Evolutionary conservation across 2,797 vertebrate species (phyloP).

Genomic region (Micrastur ruficollis): DNA sequence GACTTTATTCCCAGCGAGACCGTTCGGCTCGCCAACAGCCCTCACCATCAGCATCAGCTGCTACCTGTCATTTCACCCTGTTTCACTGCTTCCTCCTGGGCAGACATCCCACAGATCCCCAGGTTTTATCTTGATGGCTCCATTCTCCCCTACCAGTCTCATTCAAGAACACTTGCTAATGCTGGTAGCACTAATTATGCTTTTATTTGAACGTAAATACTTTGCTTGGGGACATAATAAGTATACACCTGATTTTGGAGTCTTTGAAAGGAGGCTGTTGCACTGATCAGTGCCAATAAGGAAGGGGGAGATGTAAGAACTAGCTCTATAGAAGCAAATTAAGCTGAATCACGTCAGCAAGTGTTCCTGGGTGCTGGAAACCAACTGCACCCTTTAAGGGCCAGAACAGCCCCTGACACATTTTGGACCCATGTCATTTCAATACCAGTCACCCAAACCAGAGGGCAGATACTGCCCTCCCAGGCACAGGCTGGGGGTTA

Average conservation of each 20-base stretch:
- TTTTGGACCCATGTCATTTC: not conserved
- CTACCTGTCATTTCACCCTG: not conserved
- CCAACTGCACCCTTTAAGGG: not conserved
- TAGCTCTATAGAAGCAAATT: not conserved
- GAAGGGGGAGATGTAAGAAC: not conserved
- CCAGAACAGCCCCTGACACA: not conserved
- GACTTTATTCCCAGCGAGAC: not conserved
- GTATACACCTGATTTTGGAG: not conserved
- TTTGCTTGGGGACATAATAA: slow-evolving; percentile 17
- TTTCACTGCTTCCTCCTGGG: not conserved
- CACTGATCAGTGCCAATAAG: not conserved
- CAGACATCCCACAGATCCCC: not conserved
- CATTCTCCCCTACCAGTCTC: not conserved
- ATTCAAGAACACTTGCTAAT: not conserved
- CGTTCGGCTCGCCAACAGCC: not conserved
- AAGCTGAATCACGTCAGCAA: not conserved
- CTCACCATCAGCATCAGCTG: not conserved
- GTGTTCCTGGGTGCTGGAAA: not conserved
- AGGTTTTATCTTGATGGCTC: not conserved
- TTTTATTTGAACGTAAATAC: slow-evolving; percentile 12
- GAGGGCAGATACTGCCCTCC: not conserved
- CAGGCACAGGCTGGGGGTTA: not conserved
- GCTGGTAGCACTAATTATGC: not conserved
- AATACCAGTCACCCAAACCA: not conserved
- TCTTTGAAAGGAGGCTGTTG: not conserved